Evolutionary conservation across 2,888 invertebrate genomes (phyloP), one percentile per base, ranked within the genome.

Genomic region (Apamea crenata): DNA sequence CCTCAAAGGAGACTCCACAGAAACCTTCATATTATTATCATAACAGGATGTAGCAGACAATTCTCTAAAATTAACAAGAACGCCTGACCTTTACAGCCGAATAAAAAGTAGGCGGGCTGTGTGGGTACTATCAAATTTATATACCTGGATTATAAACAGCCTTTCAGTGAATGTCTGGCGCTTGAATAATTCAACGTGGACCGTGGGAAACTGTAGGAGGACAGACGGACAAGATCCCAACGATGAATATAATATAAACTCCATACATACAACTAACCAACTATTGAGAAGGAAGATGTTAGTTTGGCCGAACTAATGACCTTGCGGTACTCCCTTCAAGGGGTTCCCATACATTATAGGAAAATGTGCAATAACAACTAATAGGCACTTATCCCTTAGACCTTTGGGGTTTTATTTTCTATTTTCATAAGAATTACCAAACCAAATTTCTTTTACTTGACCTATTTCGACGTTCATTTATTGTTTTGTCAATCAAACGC

Each of bases 151-250:
- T 83, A 74, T 74, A 83, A 70, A 25, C 63, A 73, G 69, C 77
- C 75, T 80, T 83, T 80, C 77, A 77, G 80, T 85, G 86, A 85
- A 85, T 78, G 85, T 73, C 78, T 85, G 63, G 50, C 25, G n/a
- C 67, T 70, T 86, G 86, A 86, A 86, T 85, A 70, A 85, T 85
- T 85, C 80, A 83, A 77, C 66, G 16, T 69, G 79, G 77, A 71
- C 70, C 83, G 85, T 85, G 85, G 63, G 78, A 84, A 84, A 75
- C 74, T 25, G 61, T 73, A 78, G 61, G 82, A 78, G 76, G 72
- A 74, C 53, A 63, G 40, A 67, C 32, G 47, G 59, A 75, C 50
- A 65, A 85, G 79, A 75, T 79, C 21, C 56, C 18, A 66, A 18
- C 36, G 47, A 77, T 65, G 63, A 56, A 69, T 74, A 53, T 56